Percentiles rank a stretch among this genome's conserved stretches.
phyloP scores from a whole-genome alignment of 2,888 invertebrate genomes.

The Epistrophella euchroma region DNA sequence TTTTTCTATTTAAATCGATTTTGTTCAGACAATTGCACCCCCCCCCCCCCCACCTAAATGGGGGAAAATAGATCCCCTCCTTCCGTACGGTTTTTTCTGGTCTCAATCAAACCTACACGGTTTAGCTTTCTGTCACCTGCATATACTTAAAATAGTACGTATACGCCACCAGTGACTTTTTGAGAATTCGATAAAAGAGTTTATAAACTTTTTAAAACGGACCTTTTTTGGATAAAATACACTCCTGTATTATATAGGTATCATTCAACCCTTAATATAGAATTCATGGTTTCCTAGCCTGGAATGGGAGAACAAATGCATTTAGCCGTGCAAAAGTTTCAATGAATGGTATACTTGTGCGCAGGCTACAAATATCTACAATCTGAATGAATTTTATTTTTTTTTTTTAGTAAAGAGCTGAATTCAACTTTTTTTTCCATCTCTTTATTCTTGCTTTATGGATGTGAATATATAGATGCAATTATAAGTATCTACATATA shows the following conservation, averaged over 20 bases:
- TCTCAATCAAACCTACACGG: too few relatives aligned
- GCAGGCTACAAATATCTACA: constrained; percentile 38
- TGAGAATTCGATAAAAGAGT: neutral
- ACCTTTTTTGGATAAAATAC: neutral
- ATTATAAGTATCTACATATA: neutral
- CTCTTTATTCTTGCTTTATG: neutral
- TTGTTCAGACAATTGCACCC: too few relatives aligned
- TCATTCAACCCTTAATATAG: neutral
- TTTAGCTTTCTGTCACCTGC: too few relatives aligned
- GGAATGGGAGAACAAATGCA: constrained; percentile 25
- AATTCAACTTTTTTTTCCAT: neutral
- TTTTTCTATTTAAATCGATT: too few relatives aligned
- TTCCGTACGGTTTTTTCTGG: too few relatives aligned
- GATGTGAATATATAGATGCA: neutral
- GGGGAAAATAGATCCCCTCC: too few relatives aligned
- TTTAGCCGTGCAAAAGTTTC: constrained; percentile 9
- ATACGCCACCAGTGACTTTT: constrained; percentile 24
- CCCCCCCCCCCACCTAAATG: too few relatives aligned
- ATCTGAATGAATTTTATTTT: constrained; percentile 10
- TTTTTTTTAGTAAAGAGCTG: neutral
- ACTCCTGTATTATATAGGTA: neutral
- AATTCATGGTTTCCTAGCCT: neutral
- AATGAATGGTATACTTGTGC: constrained; percentile 7
- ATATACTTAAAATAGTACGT: constrained; percentile 1
- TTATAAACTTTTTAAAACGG: neutral